Evolutionary conservation across 2,888 invertebrate species (phyloP).

Genomic region (Acleris emargana): DNA sequence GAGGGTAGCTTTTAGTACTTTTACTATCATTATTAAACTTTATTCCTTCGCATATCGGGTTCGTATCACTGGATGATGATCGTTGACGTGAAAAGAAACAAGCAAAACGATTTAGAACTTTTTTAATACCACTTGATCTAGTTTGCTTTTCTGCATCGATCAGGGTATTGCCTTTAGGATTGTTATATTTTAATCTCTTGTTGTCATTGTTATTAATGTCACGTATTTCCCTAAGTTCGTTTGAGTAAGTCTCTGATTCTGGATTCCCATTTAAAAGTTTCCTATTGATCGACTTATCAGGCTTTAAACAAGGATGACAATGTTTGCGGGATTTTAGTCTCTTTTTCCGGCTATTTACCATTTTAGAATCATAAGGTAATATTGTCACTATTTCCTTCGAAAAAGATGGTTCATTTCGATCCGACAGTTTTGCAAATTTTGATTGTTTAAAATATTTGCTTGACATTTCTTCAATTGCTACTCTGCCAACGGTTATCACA

Average conservation of each 20-base stretch:
- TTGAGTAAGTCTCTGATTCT: not conserved
- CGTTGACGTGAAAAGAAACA: conserved; percentile 3
- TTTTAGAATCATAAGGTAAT: not conserved
- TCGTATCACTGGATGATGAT: not conserved
- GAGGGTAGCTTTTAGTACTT: not conserved
- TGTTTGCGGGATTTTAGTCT: not conserved
- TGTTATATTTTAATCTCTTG: not conserved
- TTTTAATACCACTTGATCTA: not conserved
- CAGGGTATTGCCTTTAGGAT: not conserved
- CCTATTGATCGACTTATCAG: not conserved
- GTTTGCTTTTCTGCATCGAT: not conserved
- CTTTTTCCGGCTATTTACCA: not conserved
- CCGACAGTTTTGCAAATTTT: not conserved
- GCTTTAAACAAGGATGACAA: not conserved
- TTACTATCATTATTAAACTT: not conserved
- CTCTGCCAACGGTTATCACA: conserved; percentile 3
- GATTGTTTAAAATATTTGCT: not conserved
- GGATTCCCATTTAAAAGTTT: not conserved
- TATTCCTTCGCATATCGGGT: not conserved
- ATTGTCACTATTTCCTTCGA: not conserved
- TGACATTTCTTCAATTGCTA: not conserved
- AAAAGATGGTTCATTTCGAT: not conserved
- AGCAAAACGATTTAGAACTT: not conserved
- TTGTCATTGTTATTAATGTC: not conserved
- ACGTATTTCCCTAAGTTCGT: not conserved